Base-by-base conservation (phyloP, 1,140 invertebrate genomes). In the Diabrotica undecimpunctata region DNA sequence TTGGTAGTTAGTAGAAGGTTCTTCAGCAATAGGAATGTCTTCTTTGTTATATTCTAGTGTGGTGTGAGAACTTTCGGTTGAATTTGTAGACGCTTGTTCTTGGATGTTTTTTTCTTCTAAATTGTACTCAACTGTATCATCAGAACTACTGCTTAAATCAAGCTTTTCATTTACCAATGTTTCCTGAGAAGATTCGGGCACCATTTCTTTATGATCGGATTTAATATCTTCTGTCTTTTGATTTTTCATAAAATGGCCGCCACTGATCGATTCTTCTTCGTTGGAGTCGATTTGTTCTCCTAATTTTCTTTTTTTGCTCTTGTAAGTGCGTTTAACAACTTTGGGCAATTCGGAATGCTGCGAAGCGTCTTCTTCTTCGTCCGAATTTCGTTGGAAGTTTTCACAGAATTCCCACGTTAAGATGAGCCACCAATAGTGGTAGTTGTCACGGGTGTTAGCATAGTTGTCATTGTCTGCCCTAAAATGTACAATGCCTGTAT, bases 371-470 rank as follows among this genome's bases (percentile, higher is more conserved):
- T 60, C 62, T 58, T 74, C 70, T 39, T 74, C 66, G 11, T 66
- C 51, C 11, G 66, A 60, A 13, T 61, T 62, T 65, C 54, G 57
- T 36, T 70, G 46, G 61, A 74, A 73, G 7, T 65, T 60, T 11
- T 73, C 70, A 46, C 68, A 73, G 64, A 67, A 75, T 11, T 61
- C 56, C 74, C 74, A 75, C 25, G 72, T 73, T 8, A 75, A 38
- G 59, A 68, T 57, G 38, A 68, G 61, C 74, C 74, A 75, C 68
- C 69, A 75, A 46, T 66, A 60, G n/a, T 65, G 53, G 61, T 75
- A 75, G 55, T 70, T 71, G 38, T 74, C 66, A 10, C 68, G 36
- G n/a, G 70, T 70, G 38, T 67, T 50, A 8, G 60, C 60, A 25
- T 71, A 72, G 69, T 75, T 73, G 12, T 68, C 64, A 50, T 66